phyloP scores from a whole-genome alignment of 2,113 vertebrate genomes.

The Syrrhaptes paradoxus region DNA sequence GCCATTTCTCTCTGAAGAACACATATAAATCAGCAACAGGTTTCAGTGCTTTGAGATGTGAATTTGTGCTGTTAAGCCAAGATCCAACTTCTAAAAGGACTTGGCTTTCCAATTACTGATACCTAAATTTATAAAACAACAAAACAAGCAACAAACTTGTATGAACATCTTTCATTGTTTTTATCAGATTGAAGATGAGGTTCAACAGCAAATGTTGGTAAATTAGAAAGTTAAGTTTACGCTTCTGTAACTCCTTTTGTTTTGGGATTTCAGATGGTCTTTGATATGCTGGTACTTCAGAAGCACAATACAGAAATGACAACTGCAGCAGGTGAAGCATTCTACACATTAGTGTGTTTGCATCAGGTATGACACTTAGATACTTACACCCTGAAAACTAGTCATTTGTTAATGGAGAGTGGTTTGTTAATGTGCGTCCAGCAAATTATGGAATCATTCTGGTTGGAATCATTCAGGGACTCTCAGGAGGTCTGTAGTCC shows the following conservation, averaged over 20 bases:
- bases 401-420: background rate
- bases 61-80: background rate
- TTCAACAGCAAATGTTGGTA: background rate
- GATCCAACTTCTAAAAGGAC: background rate
- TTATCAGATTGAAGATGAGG: background rate
- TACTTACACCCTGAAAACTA: background rate
- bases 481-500: background rate
- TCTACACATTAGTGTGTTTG: slow-evolving; percentile 97
- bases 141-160: background rate
- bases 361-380: slow-evolving; percentile 81
- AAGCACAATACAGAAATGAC: slow-evolving; percentile 99
- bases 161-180: background rate
- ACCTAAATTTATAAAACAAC: background rate
- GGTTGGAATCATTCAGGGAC: background rate
- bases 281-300: slow-evolving; percentile 98
- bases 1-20: background rate
- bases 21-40: background rate
- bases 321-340: slow-evolving; percentile 94
- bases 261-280: slow-evolving; percentile 87
- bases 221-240: background rate
- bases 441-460: background rate
- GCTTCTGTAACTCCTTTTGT: background rate
- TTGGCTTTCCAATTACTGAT: background rate
- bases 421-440: background rate
- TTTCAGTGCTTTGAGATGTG: background rate